Conservation (phyloP, 2,888 invertebrate species). For the Holacanthella duospinosa region DNA sequence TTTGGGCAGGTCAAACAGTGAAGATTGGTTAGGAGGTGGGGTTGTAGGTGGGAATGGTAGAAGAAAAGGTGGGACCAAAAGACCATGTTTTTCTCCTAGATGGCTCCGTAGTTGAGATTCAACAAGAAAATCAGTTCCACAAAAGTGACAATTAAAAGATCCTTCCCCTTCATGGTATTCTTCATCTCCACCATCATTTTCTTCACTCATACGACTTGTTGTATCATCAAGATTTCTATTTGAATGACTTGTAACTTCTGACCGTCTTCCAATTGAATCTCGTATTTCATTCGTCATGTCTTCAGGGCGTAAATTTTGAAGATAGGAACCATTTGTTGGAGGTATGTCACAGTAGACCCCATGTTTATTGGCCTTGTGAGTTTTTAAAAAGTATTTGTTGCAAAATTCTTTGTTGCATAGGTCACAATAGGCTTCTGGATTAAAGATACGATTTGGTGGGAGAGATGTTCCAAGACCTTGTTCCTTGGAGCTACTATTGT, state of each 20-base stretch:
- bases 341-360: slow-evolving; percentile 65
- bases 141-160: neutral
- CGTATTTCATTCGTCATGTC: neutral
- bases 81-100: slow-evolving; percentile 30
- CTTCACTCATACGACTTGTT: slow-evolving; percentile 21
- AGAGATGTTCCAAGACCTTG: slow-evolving; percentile 7
- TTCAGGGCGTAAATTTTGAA: slow-evolving; percentile 14
- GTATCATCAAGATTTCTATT: neutral
- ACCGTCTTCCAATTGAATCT: neutral
- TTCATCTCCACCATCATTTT: slow-evolving; percentile 20
- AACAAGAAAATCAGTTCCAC: slow-evolving; percentile 24
- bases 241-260: neutral
- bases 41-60: slow-evolving; percentile 21
- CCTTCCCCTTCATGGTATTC: neutral
- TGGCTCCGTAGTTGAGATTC: slow-evolving; percentile 29
- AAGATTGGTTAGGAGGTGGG: neutral
- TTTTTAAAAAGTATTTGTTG: slow-evolving; percentile 95
- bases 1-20: slow-evolving; percentile 11
- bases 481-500: slow-evolving; percentile 8
- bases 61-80: slow-evolving; percentile 28
- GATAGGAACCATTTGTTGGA: slow-evolving; percentile 18
- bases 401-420: slow-evolving; percentile 97
- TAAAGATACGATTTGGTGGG: slow-evolving; percentile 60
- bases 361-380: slow-evolving; percentile 95
- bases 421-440: slow-evolving; percentile 94